A percentile compares a stretch with the other conserved stretches of the same genome.
phyloP scores from a whole-genome alignment of 2,797 vertebrate genomes.

The Sphaeramia orbicularis region DNA sequence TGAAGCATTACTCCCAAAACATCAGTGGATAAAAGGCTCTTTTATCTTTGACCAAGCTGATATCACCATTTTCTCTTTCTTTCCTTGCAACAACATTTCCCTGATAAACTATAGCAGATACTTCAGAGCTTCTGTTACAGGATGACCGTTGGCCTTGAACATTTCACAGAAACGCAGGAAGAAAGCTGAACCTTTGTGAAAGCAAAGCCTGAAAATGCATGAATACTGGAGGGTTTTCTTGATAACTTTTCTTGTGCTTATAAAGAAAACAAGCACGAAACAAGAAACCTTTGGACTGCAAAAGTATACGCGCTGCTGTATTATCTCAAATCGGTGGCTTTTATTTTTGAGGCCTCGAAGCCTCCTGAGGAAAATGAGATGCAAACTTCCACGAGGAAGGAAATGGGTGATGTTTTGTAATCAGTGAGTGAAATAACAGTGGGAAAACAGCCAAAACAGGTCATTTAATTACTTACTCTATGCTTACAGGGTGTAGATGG shows the following conservation, averaged over 20 bases:
- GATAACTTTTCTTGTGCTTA: background rate
- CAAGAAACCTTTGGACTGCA: background rate
- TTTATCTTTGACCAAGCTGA: slow-evolving; percentile 53
- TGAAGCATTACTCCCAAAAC: slow-evolving; percentile 47
- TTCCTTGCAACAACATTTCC: slow-evolving; percentile 46
- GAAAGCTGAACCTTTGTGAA: slow-evolving; percentile 18
- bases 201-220: slow-evolving; percentile 1
- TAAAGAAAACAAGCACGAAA: background rate
- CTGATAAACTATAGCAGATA: slow-evolving; percentile 45
- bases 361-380: slow-evolving; percentile 29
- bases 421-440: slow-evolving; percentile 54
- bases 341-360: slow-evolving; percentile 13
- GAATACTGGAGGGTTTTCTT: background rate
- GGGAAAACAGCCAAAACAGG: slow-evolving; percentile 36
- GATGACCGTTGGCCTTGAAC: slow-evolving; percentile 9
- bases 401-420: slow-evolving; percentile 60
- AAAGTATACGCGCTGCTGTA: background rate
- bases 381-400: slow-evolving; percentile 52
- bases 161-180: slow-evolving; percentile 19
- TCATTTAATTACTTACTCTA: slow-evolving; percentile 35
- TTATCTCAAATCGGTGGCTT: slow-evolving; percentile 13
- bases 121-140: slow-evolving; percentile 28
- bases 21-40: slow-evolving; percentile 39
- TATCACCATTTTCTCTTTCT: slow-evolving; percentile 36
- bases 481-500: slow-evolving; percentile 3